Evolutionary conservation across 2,113 vertebrate genomes (phyloP).

Genomic region (Marcusenius ussheri): DNA sequence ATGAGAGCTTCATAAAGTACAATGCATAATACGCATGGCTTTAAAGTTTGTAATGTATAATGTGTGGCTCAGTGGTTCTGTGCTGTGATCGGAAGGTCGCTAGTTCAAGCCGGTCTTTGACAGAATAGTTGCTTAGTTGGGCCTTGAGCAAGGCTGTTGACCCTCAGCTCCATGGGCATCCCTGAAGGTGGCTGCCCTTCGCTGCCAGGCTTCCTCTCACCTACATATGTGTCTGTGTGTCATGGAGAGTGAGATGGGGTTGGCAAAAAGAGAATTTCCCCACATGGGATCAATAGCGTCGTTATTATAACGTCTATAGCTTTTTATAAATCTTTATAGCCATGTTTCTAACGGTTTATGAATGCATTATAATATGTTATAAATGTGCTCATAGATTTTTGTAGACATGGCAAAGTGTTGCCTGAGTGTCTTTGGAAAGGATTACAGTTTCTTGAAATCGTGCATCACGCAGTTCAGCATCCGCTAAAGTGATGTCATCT

Average conservation of each 20-base stretch:
- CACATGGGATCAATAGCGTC: not conserved
- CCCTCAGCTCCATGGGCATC: not conserved
- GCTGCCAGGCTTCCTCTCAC: not conserved
- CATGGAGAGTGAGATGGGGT: not conserved
- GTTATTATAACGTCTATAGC: not conserved
- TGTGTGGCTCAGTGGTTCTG: not conserved
- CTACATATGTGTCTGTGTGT: not conserved
- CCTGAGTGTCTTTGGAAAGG: not conserved
- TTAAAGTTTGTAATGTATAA: not conserved
- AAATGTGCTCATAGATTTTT: not conserved
- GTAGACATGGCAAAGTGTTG: not conserved
- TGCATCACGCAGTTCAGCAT: not conserved
- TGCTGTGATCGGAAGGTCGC: not conserved
- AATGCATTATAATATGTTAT: not conserved
- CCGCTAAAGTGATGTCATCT: not conserved
- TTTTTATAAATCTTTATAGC: not conserved
- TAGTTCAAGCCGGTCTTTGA: not conserved
- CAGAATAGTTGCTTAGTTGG: not conserved
- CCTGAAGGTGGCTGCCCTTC: not conserved
- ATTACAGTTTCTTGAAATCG: not conserved
- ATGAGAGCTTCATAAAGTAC: not conserved
- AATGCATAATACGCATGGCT: not conserved
- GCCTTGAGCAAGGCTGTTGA: not conserved
- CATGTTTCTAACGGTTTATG: not conserved
- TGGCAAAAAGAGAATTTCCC: not conserved